Base-by-base conservation (phyloP, 2,797 vertebrate genomes). In the Peromyscus nudipes region DNA sequence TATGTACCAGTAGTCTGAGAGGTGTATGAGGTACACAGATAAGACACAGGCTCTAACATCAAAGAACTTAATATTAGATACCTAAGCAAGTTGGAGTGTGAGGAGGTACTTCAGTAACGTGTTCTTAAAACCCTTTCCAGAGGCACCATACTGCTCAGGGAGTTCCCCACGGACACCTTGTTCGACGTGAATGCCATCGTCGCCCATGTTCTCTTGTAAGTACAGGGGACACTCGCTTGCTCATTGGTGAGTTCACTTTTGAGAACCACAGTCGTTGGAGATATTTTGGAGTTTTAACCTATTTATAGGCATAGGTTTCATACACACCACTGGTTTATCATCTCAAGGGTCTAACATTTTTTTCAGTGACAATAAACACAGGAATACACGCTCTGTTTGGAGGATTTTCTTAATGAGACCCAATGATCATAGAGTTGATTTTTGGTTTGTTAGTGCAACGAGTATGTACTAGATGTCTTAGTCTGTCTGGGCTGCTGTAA, bases 181-280 rank as follows among this genome's bases (percentile, higher is more conserved):
- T 99, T 99, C 96, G 99, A 99, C 0, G 98, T 99, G 92, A 98
- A 99, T 95, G 99, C 99, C 97, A 99, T 99, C 0, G 98, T 99
- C 4, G 99, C 99, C 12, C 99, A 99, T 31, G 98, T 99, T 88
- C 97, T 99, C 49, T 99, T 99, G 99, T 99, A 97, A 99, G 99
- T 99, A 98, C 25, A n/a, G 21, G 4, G 31, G 62, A 23, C 34
- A 2, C 27, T 19, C 21, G 34, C 3, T 76, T 90, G 73, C 69
- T 17, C 93, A 5, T 89, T 73, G 4, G 60, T 90, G 76, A 65
- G 85, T 92, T 97, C 4, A 81, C 64, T 91, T 80, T 86, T 85
- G 46, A 76, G 64, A 93, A 34, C 16, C 43, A 52, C 16, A 94
- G 21, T 64, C 49, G 25, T 65, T 82, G 71, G 76, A 21, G 87